These are phyloP conservation scores for Xanthia icteritia DNA, from an alignment of 2,888 invertebrate species.

Conservation along the genomic window DNA sequence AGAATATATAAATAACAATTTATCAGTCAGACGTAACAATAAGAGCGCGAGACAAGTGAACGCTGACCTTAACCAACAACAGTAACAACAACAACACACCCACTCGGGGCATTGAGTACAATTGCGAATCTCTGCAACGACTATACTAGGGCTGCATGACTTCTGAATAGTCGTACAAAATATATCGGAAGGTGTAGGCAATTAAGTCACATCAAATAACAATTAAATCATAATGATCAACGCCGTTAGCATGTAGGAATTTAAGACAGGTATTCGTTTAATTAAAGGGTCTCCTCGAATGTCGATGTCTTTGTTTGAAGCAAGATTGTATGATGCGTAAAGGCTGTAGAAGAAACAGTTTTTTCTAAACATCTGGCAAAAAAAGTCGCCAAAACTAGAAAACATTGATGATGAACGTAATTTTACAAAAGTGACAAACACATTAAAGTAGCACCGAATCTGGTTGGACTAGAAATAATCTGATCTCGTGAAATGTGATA, in stretches of 20 bases:
- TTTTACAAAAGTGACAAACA: too few relatives aligned
- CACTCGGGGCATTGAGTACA: constrained; percentile 27
- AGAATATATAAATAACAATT: constrained; percentile 5
- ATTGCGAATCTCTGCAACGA: constrained; percentile 47
- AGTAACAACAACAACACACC: constrained; percentile 24
- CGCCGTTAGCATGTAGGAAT: neutral
- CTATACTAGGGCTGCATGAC: constrained; percentile 42
- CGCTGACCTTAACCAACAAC: constrained; percentile 52
- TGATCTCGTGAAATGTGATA: too few relatives aligned
- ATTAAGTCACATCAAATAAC: constrained; percentile 12
- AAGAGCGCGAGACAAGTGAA: constrained; percentile 57
- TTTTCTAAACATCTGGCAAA: too few relatives aligned
- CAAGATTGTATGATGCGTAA: neutral
- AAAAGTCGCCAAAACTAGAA: too few relatives aligned
- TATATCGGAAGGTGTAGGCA: neutral
- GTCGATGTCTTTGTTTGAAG: neutral
- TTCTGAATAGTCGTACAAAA: neutral
- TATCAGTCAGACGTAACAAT: constrained; percentile 52
- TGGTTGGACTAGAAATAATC: too few relatives aligned
- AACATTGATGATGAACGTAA: too few relatives aligned
- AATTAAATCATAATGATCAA: constrained; percentile 16
- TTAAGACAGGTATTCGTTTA: neutral
- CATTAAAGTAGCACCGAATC: too few relatives aligned
- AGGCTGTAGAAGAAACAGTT: too few relatives aligned
- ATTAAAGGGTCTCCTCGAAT: neutral